phyloP scores from a whole-genome alignment of 2,888 invertebrate genomes.

The Danaus chrysippus region DNA sequence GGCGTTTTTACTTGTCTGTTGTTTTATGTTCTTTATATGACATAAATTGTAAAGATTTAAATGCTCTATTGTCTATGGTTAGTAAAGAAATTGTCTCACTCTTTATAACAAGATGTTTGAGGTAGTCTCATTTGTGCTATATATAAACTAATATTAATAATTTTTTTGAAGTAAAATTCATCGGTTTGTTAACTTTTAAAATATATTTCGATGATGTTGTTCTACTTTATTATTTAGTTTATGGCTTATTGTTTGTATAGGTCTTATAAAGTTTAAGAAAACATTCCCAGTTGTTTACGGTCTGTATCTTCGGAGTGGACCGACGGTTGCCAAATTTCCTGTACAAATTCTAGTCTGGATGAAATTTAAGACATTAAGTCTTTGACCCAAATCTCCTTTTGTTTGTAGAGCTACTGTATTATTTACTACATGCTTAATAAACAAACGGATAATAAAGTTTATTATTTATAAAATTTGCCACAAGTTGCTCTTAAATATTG shows the following conservation, averaged over 20 bases:
- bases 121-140: too few species aligned
- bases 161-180: constrained; percentile 5
- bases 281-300: constrained; percentile 24
- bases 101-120: too few species aligned
- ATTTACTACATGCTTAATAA: constrained; percentile 1
- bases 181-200: constrained; percentile 13
- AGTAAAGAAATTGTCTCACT: background rate
- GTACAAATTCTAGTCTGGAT: constrained; percentile 25
- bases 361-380: constrained; percentile 20
- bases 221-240: constrained; percentile 20
- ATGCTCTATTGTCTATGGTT: background rate
- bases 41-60: constrained; percentile 8
- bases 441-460: background rate
- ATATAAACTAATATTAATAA: background rate
- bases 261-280: constrained; percentile 24
- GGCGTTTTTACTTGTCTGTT: constrained; percentile 10
- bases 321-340: constrained; percentile 26
- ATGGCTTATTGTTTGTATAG: constrained; percentile 17
- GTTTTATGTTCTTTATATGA: constrained; percentile 9
- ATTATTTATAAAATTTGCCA: too few species aligned
- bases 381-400: background rate
- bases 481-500: too few species aligned
- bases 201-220: constrained; percentile 18
- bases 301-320: constrained; percentile 26
- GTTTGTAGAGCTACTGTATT: constrained; percentile 3